Evolutionary conservation across 2,797 vertebrate species (phyloP).

Genomic region (Thalassophryne amazonica): DNA sequence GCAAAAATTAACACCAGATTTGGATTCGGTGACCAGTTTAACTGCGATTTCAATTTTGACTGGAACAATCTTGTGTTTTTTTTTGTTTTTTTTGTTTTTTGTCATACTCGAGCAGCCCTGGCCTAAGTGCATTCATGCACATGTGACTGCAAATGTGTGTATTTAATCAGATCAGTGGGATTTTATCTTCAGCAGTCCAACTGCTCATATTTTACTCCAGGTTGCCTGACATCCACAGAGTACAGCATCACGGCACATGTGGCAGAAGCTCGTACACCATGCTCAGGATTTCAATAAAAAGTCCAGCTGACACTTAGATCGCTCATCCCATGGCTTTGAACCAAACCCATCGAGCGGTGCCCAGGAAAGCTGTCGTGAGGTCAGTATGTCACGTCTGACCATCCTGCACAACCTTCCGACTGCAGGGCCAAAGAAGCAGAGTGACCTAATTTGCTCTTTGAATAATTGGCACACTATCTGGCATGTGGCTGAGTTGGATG

Average conservation of each 20-base stretch:
- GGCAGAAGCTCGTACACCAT: constrained; percentile 39
- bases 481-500: constrained; percentile 41
- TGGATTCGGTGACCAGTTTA: no score
- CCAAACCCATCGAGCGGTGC: constrained; percentile 50
- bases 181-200: constrained; percentile 3
- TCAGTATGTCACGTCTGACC: constrained; percentile 66
- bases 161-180: constrained; percentile 7
- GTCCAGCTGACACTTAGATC: constrained; percentile 54
- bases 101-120: no score
- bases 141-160: not conserved
- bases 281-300: constrained; percentile 55
- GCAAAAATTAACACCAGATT: no score
- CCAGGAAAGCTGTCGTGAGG: constrained; percentile 44
- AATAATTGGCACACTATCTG: constrained; percentile 61
- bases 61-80: no score
- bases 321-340: constrained; percentile 53
- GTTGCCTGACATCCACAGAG: constrained; percentile 13
- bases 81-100: no score
- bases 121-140: not conserved
- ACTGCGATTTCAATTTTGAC: no score
- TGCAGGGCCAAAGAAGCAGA: constrained; percentile 48
- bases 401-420: constrained; percentile 55
- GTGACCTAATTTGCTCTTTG: constrained; percentile 76
- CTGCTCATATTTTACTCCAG: constrained; percentile 22
- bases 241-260: constrained; percentile 38